Evolutionary conservation across 2,797 vertebrate species (phyloP).

Genomic region (Muraenolepis orangiensis): DNA sequence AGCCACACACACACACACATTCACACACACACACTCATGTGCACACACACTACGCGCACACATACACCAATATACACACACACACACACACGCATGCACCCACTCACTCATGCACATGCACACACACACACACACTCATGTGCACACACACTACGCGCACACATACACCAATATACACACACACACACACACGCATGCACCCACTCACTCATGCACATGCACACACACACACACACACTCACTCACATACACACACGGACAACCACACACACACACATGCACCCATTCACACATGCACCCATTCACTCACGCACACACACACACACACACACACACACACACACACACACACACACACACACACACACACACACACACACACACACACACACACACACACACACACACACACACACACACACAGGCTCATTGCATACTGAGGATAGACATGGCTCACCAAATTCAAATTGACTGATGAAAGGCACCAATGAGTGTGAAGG

Average conservation of each 20-base stretch:
- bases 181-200: too few species aligned
- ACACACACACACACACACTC: conserved; percentile 18
- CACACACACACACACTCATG: conserved; percentile 3
- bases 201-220: not conserved
- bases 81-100: not conserved
- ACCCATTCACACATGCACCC: not conserved
- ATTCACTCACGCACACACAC: conserved; percentile 3
- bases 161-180: too few species aligned
- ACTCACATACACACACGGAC: conserved; percentile 1
- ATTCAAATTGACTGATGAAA: conserved; percentile 51
- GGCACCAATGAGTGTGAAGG: conserved; percentile 19
- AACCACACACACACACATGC: not conserved
- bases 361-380: conserved; percentile 5
- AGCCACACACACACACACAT: not conserved
- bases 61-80: too few species aligned
- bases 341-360: not conserved
- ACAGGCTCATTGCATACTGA: not conserved
- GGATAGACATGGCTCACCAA: conserved; percentile 25
- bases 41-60: too few species aligned
- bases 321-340: conserved; percentile 4
- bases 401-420: not conserved
- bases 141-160: too few species aligned
- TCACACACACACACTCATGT: conserved; percentile 21
- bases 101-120: conserved; percentile 5
- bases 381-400: not conserved